These are phyloP conservation scores for Prosapia bicincta DNA, from an alignment of 2,888 invertebrate genomes.

Conservation along the genomic window DNA sequence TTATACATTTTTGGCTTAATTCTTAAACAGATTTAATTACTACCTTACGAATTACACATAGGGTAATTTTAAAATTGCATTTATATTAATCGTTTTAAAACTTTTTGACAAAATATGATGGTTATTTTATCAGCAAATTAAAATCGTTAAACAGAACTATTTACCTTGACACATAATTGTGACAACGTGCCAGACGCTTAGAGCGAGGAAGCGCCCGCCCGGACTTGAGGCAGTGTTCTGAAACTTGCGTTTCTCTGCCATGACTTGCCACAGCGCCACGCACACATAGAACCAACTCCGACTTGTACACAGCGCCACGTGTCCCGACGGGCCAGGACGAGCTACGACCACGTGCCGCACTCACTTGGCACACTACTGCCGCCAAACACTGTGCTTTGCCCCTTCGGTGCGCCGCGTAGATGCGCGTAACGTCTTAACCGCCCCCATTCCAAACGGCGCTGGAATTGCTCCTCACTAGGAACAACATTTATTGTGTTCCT, in stretches of 20 bases:
- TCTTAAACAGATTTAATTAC: too few species aligned
- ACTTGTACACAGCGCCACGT: neutral
- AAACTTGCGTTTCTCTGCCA: neutral
- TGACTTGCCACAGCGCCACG: neutral
- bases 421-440: neutral
- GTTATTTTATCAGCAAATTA: too few species aligned
- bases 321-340: neutral
- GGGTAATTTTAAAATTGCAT: too few species aligned
- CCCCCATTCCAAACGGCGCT: neutral
- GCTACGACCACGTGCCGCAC: neutral
- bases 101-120: too few species aligned
- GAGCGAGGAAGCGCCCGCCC: neutral
- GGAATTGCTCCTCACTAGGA: too few species aligned
- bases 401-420: neutral
- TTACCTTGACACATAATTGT: conserved; percentile 18
- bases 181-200: conserved; percentile 4
- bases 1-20: too few species aligned
- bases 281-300: neutral
- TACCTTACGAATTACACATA: too few species aligned
- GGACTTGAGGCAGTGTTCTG: neutral
- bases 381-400: neutral
- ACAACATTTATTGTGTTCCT: too few species aligned
- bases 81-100: too few species aligned
- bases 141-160: too few species aligned
- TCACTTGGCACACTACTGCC: neutral